Percentiles rank a stretch among this genome's conserved stretches.
Conservation (phyloP, 2,113 vertebrate genomes). For the Neoarius graeffei region DNA sequence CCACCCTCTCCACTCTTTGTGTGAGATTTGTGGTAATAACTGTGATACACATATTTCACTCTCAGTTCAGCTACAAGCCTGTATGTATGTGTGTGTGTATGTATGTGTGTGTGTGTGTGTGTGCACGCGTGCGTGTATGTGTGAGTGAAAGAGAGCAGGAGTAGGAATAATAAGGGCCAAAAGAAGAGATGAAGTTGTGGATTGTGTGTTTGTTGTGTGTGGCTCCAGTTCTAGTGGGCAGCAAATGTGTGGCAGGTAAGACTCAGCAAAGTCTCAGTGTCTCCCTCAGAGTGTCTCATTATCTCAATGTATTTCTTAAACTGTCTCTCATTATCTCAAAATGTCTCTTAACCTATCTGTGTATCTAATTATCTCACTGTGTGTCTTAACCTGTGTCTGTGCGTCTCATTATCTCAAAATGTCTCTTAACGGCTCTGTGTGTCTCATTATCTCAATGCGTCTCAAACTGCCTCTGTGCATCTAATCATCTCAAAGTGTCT, state of each 20-base stretch:
- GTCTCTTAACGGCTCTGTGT: too few species aligned
- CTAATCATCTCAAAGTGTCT: too few species aligned
- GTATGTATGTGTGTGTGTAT: neutral
- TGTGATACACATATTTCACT: neutral
- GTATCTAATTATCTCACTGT: neutral
- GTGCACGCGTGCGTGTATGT: too few species aligned
- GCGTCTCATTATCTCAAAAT: neutral
- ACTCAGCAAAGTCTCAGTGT: neutral
- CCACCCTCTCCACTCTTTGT: neutral
- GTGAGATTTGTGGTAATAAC: neutral
- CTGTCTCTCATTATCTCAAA: neutral
- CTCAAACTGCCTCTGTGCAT: too few species aligned
- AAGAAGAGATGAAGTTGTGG: conserved; percentile 18
- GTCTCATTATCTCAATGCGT: too few species aligned
- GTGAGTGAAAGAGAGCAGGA: neutral
- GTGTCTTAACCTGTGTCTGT: neutral
- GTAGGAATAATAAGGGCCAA: conserved; percentile 1
- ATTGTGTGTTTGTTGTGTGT: conserved; percentile 3
- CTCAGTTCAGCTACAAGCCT: neutral
- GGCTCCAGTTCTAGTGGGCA: neutral
- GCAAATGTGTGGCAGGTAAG: neutral
- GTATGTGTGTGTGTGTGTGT: neutral
- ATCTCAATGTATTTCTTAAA: too few species aligned
- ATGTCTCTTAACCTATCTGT: neutral
- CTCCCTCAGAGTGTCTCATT: neutral